Evolutionary conservation across 1,140 invertebrate species (phyloP), one percentile per base, ranked within the genome.

Genomic region (Cecropterus lyciades): DNA sequence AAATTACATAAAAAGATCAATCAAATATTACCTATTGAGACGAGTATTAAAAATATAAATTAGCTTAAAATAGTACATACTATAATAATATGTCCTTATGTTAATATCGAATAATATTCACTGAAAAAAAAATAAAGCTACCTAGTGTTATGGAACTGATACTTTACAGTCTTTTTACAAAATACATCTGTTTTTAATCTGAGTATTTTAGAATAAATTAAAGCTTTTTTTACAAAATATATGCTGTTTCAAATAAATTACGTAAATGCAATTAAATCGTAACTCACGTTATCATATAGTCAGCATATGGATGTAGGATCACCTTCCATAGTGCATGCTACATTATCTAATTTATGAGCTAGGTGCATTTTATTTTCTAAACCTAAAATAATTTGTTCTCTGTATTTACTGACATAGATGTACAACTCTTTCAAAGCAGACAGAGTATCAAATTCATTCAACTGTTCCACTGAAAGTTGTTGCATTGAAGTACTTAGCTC

Each of bases 401-500:
- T 96, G 92, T 98, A 98, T 93, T 98, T 98, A 79, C 96, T 97
- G 80, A 98, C 97, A 92, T 98, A 98, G 85, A 98, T 98, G 86
- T 98, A 98, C 60, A 98, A 94, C 92, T 98, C 97, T 93, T 98
- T 98, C 67, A 98, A 94, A 73, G 98, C 98, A 70, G 97, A 96
- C 67, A 98, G 94, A 67, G 96, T 97, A 87, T 98, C 97, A 80
- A 98, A 98, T 87, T 98, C 97, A 70, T 97, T 96, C 48, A 94
- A 94, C 89, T 98, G 97, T 79, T 96, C 95, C 15, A 96, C 94
- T 52, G 97, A 98, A 46, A 99, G 91, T 83, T 98, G 96, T 82
- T 98, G 97, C 97, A 99, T 98, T 51, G 96, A 95, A 73, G 96
- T 96, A 78, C 95, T 97, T 94, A 99, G 95, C 91, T 98, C 97